Conservation (phyloP, 2,797 vertebrate genomes). For the Phalanger gymnotis region DNA sequence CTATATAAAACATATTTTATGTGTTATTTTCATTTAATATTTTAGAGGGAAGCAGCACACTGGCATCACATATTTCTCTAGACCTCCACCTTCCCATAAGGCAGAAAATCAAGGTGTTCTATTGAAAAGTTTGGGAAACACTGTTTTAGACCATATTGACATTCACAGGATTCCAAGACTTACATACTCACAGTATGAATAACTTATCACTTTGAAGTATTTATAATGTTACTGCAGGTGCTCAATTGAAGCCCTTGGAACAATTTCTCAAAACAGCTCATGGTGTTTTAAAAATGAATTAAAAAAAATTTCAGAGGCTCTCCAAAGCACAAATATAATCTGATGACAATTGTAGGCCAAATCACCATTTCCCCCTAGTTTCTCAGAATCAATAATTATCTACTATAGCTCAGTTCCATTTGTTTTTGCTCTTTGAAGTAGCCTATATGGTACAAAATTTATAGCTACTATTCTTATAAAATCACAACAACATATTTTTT, state of each 20-base stretch:
- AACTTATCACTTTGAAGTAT: slow-evolving; percentile 23
- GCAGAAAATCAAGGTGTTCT: neutral
- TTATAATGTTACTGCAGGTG: slow-evolving; percentile 44
- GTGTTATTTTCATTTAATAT: neutral
- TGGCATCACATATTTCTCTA: neutral
- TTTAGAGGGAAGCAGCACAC: too few relatives aligned
- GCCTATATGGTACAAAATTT: too few relatives aligned
- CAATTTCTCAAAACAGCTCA: slow-evolving; percentile 27
- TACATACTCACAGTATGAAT: neutral
- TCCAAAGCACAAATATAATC: slow-evolving; percentile 16
- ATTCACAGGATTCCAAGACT: neutral
- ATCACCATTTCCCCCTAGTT: neutral
- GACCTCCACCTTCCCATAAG: neutral
- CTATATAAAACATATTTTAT: neutral
- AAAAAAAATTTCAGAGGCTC: slow-evolving; percentile 30
- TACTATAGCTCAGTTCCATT: neutral
- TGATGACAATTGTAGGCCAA: slow-evolving; percentile 9
- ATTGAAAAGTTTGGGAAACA: neutral
- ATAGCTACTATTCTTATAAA: too few relatives aligned
- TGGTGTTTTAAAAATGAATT: slow-evolving; percentile 35
- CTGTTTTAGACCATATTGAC: neutral
- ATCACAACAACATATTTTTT: too few relatives aligned
- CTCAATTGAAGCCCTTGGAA: slow-evolving; percentile 37
- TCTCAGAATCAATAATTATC: neutral
- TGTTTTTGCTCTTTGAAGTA: neutral